phyloP scores from a whole-genome alignment of 2,113 vertebrate species.

The Anser cygnoides region DNA sequence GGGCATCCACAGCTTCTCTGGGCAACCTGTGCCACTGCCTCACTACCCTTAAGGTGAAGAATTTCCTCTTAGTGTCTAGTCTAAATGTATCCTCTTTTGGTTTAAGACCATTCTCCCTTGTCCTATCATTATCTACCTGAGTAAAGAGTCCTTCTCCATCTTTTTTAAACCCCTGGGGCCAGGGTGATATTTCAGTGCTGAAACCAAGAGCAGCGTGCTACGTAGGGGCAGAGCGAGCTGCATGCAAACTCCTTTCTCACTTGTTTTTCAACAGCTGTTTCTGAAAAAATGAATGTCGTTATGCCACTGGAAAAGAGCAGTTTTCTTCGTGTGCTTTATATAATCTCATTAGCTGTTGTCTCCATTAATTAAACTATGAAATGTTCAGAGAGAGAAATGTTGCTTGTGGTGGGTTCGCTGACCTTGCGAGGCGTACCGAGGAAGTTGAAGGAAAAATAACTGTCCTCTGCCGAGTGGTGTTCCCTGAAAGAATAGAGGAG shows the following conservation, averaged over 20 bases:
- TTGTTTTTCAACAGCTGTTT: not conserved
- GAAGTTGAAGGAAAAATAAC: not conserved
- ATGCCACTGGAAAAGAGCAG: not conserved
- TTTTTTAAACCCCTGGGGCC: not conserved
- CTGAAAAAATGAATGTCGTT: not conserved
- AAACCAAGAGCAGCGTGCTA: fast-evolving
- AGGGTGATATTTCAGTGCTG: not conserved
- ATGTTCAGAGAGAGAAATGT: not conserved
- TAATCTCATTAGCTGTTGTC: not conserved
- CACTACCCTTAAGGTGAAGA: too few relatives aligned
- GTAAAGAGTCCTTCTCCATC: too few relatives aligned
- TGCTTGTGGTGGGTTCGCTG: not conserved
- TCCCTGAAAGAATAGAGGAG: not conserved
- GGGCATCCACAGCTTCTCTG: too few relatives aligned
- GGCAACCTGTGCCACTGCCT: too few relatives aligned
- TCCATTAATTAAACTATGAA: not conserved
- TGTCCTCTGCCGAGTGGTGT: not conserved
- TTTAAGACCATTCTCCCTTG: too few relatives aligned
- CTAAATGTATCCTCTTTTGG: too few relatives aligned
- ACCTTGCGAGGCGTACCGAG: fast-evolving
- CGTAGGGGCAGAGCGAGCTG: not conserved
- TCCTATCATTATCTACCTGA: too few relatives aligned
- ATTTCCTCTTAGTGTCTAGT: too few relatives aligned
- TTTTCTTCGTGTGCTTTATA: not conserved
- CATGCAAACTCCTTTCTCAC: fast-evolving